Conservation (phyloP, 2,113 vertebrate genomes). For the Tetraodon nigroviridis region DNA sequence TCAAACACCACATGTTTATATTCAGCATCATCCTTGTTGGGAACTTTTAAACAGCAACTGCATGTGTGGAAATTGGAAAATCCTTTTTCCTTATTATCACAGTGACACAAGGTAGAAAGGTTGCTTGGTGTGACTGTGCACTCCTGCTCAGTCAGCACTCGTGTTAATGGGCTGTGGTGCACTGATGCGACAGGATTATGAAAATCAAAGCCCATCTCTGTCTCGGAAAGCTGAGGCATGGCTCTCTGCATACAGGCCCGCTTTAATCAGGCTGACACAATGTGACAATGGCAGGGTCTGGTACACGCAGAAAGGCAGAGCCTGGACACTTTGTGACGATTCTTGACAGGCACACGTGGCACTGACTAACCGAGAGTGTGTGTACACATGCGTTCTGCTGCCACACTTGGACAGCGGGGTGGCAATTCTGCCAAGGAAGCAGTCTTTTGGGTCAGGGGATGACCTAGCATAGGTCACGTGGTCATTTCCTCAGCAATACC, state of each 20-base stretch:
- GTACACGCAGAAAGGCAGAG: slow-evolving; percentile 41
- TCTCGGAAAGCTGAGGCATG: slow-evolving; percentile 48
- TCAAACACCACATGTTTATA: no score
- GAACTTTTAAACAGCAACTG: background rate
- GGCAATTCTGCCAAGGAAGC: slow-evolving; percentile 51
- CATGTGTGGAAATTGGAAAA: slow-evolving; percentile 20
- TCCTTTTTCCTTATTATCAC: slow-evolving; percentile 39
- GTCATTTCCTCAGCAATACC: slow-evolving; percentile 46
- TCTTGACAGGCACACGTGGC: slow-evolving; percentile 49
- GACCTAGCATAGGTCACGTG: slow-evolving; percentile 47
- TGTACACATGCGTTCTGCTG: slow-evolving; percentile 37
- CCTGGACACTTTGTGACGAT: slow-evolving; percentile 50
- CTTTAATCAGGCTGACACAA: slow-evolving; percentile 60
- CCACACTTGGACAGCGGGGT: slow-evolving; percentile 24
- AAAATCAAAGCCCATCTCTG: slow-evolving; percentile 64
- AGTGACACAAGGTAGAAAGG: slow-evolving; percentile 24
- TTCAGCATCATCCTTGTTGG: background rate
- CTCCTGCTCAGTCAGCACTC: slow-evolving; percentile 60
- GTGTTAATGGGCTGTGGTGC: slow-evolving; percentile 28
- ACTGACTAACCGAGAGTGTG: slow-evolving; percentile 21
- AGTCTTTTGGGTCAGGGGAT: slow-evolving; percentile 45
- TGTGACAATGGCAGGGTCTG: slow-evolving; percentile 43
- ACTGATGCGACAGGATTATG: slow-evolving; percentile 66
- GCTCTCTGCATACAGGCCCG: slow-evolving; percentile 48
- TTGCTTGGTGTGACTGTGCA: slow-evolving; percentile 39